Evolutionary conservation across 2,888 invertebrate species (phyloP), one percentile per base, ranked within the genome.

Genomic region (Andricus quercusramuli): DNA sequence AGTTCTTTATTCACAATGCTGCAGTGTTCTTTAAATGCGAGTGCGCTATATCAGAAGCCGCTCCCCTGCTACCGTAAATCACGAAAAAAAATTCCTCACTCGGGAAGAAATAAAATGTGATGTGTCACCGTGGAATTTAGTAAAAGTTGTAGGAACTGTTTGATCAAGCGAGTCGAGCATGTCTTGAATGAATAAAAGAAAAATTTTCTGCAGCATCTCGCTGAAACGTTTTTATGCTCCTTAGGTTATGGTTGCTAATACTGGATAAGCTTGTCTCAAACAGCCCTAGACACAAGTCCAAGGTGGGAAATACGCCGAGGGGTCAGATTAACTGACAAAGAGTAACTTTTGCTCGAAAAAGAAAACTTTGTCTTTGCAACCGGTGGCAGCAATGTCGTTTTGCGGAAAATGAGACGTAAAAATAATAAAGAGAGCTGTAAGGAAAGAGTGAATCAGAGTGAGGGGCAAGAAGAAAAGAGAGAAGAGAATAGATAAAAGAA

Each of bases 391-490:
- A 56, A 47, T 77, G 78, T 77, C 44, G 56, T 78, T 74, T 56
- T 20, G 74, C 37, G 67, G 79, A 80, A 82, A 80, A 80, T 78
- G 79, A 83, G 78, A 81, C 70, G 80, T 79, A 78, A 81, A 84
- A 83, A 77, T 81, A 81, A 20, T 78, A 47, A 70, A 70, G 25
- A 29, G 29, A 74, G 9, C 20, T 29, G 25, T 51, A 20, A 47
- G 70, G 47, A 20, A 22, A 32, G 70, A 66, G 74, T 64, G 22
- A 41, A 56, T 44, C 41, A 77, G 77, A 74, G 25, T 22, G 66
- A 4, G 32, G 62, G 44, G 17, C 22, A 25, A 20, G 37, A 8
- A 41, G 47, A 15, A 51, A 47, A 51, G n/a, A 29, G 25, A 3
- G 22, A n/a, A n/a, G 13, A 17, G 17, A 13, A 32, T 20, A 51